Base-by-base conservation (phyloP, 2,113 vertebrate genomes). In the Forbesichthys agassizii region DNA sequence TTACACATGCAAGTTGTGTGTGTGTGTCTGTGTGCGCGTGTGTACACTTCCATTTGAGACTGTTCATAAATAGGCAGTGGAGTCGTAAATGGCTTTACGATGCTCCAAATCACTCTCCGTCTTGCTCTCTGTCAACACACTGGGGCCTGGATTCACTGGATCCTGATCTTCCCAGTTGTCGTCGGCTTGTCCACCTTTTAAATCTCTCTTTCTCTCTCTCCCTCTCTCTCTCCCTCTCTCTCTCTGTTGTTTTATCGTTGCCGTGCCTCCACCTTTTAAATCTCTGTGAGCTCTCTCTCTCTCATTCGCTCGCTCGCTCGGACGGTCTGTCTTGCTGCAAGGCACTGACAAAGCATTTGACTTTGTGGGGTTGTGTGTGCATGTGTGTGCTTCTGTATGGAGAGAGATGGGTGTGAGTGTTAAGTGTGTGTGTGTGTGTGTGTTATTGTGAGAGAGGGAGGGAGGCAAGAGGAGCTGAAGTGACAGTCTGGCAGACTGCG, bases 61-160 rank as follows among this genome's bases (percentile, higher is more conserved):
- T 64, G 70, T 81, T 77, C 76, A 77, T 83, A 76, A 80, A 82
- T 87, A 80, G 3, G 11, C 76, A 79, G 68, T 61, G 74, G 69
- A 16, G 75, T 61, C 78, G 56, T 54, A 75, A 33, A 72, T 59
- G 67, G 60, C 27, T 68, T 60, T 63, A 60, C 64, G 71, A 65
- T 68, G 75, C 42, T 62, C 61, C 53, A 61, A 48, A 48, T 5
- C 59, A 57, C 51, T 63, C 9, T 5, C 51, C 14, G 48, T n/a
- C n/a, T 48, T 62, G 14, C 60, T 55, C 33, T 60, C 55, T 52
- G 10, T 33, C 52, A 71, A 60, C 48, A 58, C 47, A 33, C 48
- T 53, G 33, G 65, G 46, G 48, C 12, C 9, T 60, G 57, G 58
- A 8, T 62, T 63, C 57, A 27, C 53, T 18, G 33, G 10, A 42